phyloP scores from a whole-genome alignment of 2,888 invertebrate species.

The Furcula furcula region DNA sequence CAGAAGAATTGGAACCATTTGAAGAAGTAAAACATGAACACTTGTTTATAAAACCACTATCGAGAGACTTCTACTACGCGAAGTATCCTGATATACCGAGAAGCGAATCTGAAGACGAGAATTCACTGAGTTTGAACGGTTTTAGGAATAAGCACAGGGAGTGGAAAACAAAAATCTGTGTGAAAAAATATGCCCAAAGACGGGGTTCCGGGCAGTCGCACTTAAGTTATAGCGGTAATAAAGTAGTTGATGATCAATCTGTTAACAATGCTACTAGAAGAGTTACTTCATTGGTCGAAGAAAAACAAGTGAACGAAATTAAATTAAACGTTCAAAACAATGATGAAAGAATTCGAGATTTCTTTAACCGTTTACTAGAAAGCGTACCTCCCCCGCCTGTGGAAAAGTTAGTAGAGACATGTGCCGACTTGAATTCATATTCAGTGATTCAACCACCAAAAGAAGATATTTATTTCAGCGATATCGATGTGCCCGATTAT shows the following conservation, averaged over 20 bases:
- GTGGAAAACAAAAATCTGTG: constrained; percentile 54
- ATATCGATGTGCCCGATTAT: constrained; percentile 57
- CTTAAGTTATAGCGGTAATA: neutral
- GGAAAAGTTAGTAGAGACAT: constrained; percentile 31
- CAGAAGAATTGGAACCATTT: constrained; percentile 70
- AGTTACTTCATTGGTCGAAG: neutral
- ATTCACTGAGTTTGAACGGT: constrained; percentile 56
- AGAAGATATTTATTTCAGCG: constrained; percentile 37
- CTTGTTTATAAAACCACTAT: constrained; percentile 56
- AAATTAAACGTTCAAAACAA: no score
- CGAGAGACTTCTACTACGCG: constrained; percentile 68
- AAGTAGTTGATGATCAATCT: neutral
- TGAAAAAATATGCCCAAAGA: neutral
- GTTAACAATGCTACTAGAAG: neutral
- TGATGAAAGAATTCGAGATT: constrained; percentile 52
- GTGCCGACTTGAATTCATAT: constrained; percentile 14
- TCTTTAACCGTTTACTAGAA: constrained; percentile 55
- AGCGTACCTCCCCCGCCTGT: constrained; percentile 65
- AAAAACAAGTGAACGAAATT: no score
- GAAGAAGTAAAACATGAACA: constrained; percentile 66
- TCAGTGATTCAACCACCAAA: constrained; percentile 26
- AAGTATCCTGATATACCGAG: constrained; percentile 68
- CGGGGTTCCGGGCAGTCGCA: neutral
- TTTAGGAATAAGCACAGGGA: constrained; percentile 60
- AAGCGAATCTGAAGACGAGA: constrained; percentile 74